Conservation (phyloP, 2,113 vertebrate genomes). For the Numenius arquata region DNA sequence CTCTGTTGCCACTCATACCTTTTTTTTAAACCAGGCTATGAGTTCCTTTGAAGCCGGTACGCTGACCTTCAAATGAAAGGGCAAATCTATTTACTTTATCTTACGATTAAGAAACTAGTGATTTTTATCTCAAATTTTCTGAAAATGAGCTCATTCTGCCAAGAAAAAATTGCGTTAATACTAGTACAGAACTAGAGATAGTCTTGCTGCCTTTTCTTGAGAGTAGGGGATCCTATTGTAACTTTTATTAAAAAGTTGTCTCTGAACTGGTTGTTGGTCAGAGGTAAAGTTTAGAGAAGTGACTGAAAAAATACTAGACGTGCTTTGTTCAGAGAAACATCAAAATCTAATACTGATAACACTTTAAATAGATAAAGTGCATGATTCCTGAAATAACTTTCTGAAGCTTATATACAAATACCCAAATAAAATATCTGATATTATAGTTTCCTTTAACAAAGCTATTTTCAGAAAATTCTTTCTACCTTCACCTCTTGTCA, state of each 20-base stretch:
- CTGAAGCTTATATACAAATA: neutral
- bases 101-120: slow-evolving; percentile 28
- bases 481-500: neutral
- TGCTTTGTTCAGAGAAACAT: neutral
- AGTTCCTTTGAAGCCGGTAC: slow-evolving; percentile 11
- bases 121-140: neutral
- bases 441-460: neutral
- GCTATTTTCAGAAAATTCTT: neutral
- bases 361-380: neutral
- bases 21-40: neutral
- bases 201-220: neutral
- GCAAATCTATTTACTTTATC: neutral
- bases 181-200: neutral
- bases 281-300: neutral
- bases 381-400: neutral
- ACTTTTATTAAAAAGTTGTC: slow-evolving; percentile 31
- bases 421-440: neutral
- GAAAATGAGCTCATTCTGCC: neutral
- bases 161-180: slow-evolving; percentile 1
- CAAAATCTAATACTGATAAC: neutral
- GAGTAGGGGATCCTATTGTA: slow-evolving; percentile 2
- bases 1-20: slow-evolving; percentile 14
- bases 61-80: slow-evolving; percentile 28
- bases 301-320: neutral
- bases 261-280: neutral